Percentiles rank a stretch among this genome's conserved stretches.
Evolutionary conservation across 2,888 invertebrate species (phyloP).

Genomic region (Eristalis intricaria): DNA sequence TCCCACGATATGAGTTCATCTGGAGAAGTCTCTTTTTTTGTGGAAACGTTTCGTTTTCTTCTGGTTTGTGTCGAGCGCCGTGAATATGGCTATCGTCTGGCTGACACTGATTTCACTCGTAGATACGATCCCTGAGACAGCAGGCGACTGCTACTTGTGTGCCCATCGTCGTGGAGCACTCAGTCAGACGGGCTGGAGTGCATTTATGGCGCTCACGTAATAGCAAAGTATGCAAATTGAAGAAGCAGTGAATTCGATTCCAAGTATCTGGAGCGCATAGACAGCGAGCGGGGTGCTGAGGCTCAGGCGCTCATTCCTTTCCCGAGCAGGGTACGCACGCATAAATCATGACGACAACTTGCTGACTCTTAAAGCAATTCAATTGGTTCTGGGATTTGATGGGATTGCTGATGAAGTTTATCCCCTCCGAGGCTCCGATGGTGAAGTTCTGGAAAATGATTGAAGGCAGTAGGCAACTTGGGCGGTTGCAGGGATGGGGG

Average conservation of each 20-base stretch:
- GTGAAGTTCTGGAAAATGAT: background rate
- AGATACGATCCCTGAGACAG: background rate
- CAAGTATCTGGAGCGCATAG: constrained; percentile 39
- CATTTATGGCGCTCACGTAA: constrained; percentile 62
- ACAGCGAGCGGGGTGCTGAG: no score
- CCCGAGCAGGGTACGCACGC: background rate
- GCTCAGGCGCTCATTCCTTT: background rate
- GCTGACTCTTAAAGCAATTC: background rate
- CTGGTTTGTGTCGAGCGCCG: background rate
- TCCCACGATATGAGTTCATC: no score
- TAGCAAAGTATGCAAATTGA: constrained; percentile 48
- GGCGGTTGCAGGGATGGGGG: background rate
- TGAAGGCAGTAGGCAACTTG: background rate
- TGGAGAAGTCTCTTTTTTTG: no score
- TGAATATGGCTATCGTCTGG: background rate
- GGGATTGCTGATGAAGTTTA: background rate
- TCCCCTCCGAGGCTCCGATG: background rate
- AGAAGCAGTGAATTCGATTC: constrained; percentile 44
- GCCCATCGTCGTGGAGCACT: background rate
- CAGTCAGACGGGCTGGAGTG: constrained; percentile 5
- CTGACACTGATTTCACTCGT: background rate
- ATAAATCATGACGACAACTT: background rate
- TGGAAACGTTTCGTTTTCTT: background rate
- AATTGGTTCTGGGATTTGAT: background rate
- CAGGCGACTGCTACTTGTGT: background rate